Conservation (phyloP, 2,888 invertebrate species). For the Trichogramma evanescens region DNA sequence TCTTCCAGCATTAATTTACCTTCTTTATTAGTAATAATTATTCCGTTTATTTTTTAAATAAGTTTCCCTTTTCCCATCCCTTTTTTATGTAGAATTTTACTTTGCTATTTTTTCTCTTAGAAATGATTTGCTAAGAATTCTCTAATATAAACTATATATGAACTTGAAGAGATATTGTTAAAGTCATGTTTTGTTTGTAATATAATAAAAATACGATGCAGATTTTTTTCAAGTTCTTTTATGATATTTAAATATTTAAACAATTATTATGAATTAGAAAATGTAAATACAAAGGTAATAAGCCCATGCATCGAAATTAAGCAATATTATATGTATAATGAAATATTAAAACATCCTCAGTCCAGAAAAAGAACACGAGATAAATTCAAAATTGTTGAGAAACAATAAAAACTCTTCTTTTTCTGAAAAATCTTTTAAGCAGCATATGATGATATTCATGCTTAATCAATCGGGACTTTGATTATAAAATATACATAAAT, state of each 20-base stretch:
- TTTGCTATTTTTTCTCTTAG: slow-evolving; percentile 5
- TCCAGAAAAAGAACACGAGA: too few species aligned
- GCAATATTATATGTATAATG: too few species aligned
- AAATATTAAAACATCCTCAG: too few species aligned
- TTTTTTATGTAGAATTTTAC: neutral
- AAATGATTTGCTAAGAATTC: slow-evolving; percentile 4
- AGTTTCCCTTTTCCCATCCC: neutral
- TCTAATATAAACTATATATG: neutral
- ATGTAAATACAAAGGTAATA: too few species aligned
- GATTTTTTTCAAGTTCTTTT: too few species aligned
- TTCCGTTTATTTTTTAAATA: slow-evolving; percentile 8
- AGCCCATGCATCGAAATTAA: too few species aligned
- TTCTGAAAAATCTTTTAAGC: slow-evolving; percentile 19
- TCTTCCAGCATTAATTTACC: slow-evolving; percentile 21
- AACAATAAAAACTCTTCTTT: slow-evolving; percentile 4
- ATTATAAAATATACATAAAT: slow-evolving; percentile 1
- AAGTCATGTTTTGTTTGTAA: too few species aligned
- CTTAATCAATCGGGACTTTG: slow-evolving; percentile 15
- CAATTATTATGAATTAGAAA: too few species aligned
- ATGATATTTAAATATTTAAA: too few species aligned
- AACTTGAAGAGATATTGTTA: too few species aligned
- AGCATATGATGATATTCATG: slow-evolving; percentile 15
- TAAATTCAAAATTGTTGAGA: too few species aligned
- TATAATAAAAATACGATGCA: too few species aligned
- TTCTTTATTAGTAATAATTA: slow-evolving; percentile 22